phyloP scores from a whole-genome alignment of 2,113 vertebrate genomes.

The Miniopterus natalensis region DNA sequence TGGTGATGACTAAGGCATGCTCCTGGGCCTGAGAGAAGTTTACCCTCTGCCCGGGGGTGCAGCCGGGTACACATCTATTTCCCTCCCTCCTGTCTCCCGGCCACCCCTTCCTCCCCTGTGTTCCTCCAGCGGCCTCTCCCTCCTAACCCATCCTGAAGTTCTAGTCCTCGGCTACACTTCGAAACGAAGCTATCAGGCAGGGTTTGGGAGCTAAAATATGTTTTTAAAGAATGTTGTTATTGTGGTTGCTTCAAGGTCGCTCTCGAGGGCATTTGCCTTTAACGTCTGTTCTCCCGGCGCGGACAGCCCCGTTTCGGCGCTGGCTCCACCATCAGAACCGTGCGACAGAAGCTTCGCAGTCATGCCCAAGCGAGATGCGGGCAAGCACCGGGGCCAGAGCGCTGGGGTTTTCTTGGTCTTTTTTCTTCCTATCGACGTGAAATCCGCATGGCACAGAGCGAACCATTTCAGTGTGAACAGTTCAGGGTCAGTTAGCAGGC shows the following conservation, averaged over 20 bases:
- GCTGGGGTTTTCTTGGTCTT: not conserved
- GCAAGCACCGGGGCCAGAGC: not conserved
- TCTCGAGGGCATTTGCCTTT: not conserved
- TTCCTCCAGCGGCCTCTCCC: not conserved
- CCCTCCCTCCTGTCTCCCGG: not conserved
- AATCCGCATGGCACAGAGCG: not conserved
- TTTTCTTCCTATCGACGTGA: not conserved
- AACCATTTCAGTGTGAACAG: not conserved
- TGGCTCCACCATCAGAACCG: not conserved
- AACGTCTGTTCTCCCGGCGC: not conserved
- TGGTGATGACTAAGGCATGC: constrained; percentile 44
- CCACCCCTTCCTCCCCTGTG: not conserved
- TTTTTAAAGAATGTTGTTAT: not conserved
- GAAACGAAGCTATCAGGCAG: not conserved
- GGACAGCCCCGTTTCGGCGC: not conserved
- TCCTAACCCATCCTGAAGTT: not conserved
- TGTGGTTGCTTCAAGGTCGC: not conserved
- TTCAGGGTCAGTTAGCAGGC: not conserved
- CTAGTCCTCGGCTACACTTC: not conserved
- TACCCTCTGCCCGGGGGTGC: constrained; percentile 5
- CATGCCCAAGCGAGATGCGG: not conserved
- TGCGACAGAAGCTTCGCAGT: not conserved
- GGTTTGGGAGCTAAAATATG: not conserved
- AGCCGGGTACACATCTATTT: not conserved
- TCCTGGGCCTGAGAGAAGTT: not conserved